Conservation (phyloP, 2,888 invertebrate species). For the Leistus spinibarbis region DNA sequence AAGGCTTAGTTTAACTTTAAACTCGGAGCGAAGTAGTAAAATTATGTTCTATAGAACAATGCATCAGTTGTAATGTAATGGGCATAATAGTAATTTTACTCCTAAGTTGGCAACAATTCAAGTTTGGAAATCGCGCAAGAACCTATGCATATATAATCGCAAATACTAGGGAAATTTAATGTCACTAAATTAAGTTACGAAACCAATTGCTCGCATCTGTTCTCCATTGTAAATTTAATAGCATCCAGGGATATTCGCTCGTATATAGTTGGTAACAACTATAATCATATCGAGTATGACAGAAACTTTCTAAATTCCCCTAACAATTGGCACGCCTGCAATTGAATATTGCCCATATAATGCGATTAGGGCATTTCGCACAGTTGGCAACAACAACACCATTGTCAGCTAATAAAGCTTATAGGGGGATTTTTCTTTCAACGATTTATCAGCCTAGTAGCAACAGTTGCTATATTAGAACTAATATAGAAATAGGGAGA, state of each 20-base stretch:
- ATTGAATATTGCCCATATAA: background rate
- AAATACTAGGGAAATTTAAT: conserved; percentile 31
- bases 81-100: no score
- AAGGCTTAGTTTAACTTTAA: no score
- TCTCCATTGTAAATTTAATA: background rate
- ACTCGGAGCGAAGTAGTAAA: no score
- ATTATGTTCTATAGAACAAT: no score
- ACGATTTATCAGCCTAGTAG: conserved; percentile 30
- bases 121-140: background rate
- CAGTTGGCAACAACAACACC: conserved; percentile 23
- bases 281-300: conserved; percentile 5
- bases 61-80: no score
- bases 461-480: conserved; percentile 25
- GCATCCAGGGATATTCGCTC: conserved; percentile 14
- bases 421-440: conserved; percentile 18
- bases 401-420: background rate
- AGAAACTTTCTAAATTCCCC: no score
- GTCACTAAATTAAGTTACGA: background rate
- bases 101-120: conserved; percentile 29
- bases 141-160: background rate
- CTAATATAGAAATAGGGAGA: conserved; percentile 6
- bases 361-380: conserved; percentile 21
- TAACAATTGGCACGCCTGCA: conserved; percentile 11
- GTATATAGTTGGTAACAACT: conserved; percentile 15
- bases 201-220: background rate